phyloP scores from a whole-genome alignment of 2,888 invertebrate species.

The Cerceris ruficornis region DNA sequence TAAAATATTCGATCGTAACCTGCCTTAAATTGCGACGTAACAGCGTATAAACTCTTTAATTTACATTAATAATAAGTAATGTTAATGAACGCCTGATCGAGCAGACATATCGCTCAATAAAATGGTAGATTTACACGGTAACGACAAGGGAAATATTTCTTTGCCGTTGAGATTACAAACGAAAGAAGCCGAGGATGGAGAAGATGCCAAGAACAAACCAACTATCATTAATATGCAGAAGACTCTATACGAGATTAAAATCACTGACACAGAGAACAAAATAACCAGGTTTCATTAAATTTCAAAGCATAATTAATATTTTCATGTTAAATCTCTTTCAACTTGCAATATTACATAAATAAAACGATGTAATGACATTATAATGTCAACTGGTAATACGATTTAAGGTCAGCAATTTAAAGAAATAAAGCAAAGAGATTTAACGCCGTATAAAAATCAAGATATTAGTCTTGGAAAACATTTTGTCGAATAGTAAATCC shows the following conservation, averaged over 20 bases:
- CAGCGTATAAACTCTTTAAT: too few relatives aligned
- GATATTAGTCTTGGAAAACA: too few relatives aligned
- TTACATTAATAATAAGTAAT: too few relatives aligned
- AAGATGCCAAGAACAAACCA: constrained; percentile 20
- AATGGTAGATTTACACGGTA: constrained; percentile 62
- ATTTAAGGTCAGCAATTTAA: too few relatives aligned
- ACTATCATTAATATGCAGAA: constrained; percentile 73
- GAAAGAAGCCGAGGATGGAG: constrained; percentile 43
- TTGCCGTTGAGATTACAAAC: constrained; percentile 64
- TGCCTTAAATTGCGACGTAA: too few relatives aligned
- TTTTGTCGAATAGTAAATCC: too few relatives aligned
- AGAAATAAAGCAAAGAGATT: too few relatives aligned
- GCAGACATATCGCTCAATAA: not conserved
- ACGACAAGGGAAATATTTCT: constrained; percentile 61
- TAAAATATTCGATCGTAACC: too few relatives aligned
- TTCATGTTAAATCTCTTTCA: not conserved
- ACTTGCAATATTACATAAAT: not conserved
- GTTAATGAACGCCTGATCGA: too few relatives aligned
- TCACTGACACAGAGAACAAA: constrained; percentile 63
- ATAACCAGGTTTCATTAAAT: constrained; percentile 66
- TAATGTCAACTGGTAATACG: too few relatives aligned
- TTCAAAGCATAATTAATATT: not conserved
- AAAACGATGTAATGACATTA: not conserved
- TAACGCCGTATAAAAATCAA: too few relatives aligned
- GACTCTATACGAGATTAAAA: constrained; percentile 67